These are phyloP conservation scores for Mythimna pallens DNA, from an alignment of 2,888 invertebrate genomes.

Conservation along the genomic window DNA sequence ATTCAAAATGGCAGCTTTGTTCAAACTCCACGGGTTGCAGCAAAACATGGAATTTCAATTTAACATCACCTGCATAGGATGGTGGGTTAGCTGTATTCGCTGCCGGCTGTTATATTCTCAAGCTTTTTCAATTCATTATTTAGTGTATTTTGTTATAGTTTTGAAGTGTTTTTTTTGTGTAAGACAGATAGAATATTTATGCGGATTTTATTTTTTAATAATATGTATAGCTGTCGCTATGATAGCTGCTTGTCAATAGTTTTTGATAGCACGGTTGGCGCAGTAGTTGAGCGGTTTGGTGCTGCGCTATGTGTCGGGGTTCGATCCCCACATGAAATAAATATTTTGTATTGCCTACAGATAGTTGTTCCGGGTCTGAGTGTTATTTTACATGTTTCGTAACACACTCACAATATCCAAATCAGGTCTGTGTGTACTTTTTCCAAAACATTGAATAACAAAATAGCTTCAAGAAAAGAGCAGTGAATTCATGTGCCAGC, in stretches of 20 bases:
- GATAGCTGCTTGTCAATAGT: too few relatives aligned
- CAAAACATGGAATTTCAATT: conserved; percentile 76
- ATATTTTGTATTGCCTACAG: too few relatives aligned
- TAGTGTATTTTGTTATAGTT: conserved; percentile 1
- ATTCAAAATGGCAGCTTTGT: conserved; percentile 50
- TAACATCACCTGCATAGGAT: conserved; percentile 69
- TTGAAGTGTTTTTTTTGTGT: conserved; percentile 8
- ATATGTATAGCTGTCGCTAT: background rate
- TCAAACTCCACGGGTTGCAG: conserved; percentile 52
- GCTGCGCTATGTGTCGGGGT: too few relatives aligned
- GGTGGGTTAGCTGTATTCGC: conserved; percentile 59
- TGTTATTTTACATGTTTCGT: too few relatives aligned
- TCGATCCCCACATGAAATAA: too few relatives aligned
- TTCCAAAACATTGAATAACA: too few relatives aligned
- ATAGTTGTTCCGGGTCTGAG: too few relatives aligned
- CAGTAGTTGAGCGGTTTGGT: too few relatives aligned
- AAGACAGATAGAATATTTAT: background rate
- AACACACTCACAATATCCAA: too few relatives aligned
- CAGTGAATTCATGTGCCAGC: background rate
- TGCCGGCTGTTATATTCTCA: conserved; percentile 1
- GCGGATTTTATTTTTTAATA: background rate
- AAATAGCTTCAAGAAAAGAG: background rate
- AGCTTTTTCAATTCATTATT: conserved; percentile 12
- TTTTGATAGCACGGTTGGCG: too few relatives aligned
- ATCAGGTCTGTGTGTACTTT: too few relatives aligned